phyloP scores from a whole-genome alignment of 1,140 invertebrate species.

The Colletes latitarsis region DNA sequence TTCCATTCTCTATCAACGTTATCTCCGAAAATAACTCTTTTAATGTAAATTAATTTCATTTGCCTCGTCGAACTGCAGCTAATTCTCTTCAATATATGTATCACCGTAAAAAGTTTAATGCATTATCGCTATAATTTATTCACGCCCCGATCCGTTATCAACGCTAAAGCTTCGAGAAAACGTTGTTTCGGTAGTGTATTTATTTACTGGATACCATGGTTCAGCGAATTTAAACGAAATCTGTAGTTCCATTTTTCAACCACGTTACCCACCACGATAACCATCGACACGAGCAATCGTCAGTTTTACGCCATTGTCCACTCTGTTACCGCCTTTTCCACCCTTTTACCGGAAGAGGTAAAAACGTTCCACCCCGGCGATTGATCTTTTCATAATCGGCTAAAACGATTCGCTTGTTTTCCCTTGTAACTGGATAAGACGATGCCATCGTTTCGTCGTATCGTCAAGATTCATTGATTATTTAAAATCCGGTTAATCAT shows the following conservation, averaged over 20 bases:
- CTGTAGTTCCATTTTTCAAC: not conserved
- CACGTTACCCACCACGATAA: conserved; percentile 35
- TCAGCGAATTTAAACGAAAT: not conserved
- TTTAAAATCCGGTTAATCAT: conserved; percentile 40
- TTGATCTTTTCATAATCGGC: conserved; percentile 1
- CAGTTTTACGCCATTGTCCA: conserved; percentile 10
- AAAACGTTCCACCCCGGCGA: not conserved
- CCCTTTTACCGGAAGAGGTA: conserved; percentile 25
- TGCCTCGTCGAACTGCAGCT: not conserved
- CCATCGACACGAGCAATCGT: not conserved
- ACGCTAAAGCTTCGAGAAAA: too few relatives aligned
- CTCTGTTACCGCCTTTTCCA: not conserved
- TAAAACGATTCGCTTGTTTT: conserved; percentile 10
- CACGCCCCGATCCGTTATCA: not conserved
- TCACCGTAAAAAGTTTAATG: not conserved
- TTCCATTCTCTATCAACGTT: not conserved
- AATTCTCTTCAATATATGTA: not conserved
- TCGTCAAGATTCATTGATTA: conserved; percentile 23
- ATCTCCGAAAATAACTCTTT: not conserved
- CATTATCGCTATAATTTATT: not conserved
- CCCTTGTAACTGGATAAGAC: not conserved
- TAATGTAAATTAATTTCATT: conserved; percentile 2
- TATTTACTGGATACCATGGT: too few relatives aligned
- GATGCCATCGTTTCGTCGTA: not conserved
- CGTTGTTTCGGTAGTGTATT: too few relatives aligned